These are phyloP conservation scores for Corythoichthys haematopterus DNA, from an alignment of 2,113 vertebrate genomes.

Conservation along the genomic window DNA sequence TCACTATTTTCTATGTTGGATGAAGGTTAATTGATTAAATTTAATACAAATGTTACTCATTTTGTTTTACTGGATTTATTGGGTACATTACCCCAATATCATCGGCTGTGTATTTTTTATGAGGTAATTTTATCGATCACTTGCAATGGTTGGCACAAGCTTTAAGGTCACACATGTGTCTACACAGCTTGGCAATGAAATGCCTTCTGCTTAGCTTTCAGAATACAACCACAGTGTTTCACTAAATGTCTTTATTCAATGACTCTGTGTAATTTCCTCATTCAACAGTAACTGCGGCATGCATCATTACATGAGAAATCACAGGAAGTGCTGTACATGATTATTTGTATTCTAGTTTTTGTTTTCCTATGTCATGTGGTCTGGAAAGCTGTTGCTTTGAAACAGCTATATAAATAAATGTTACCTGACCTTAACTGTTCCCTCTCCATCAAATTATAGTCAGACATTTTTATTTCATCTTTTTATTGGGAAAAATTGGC, in stretches of 20 bases:
- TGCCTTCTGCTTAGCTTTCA: neutral
- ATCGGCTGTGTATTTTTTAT: neutral
- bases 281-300: too few species aligned
- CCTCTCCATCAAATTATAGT: neutral
- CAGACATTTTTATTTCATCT: neutral
- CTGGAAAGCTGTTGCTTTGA: too few species aligned
- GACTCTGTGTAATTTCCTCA: neutral
- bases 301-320: too few species aligned
- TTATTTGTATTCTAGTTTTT: too few species aligned
- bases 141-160: neutral
- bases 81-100: neutral
- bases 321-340: too few species aligned
- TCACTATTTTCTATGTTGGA: neutral
- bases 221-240: neutral
- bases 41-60: neutral
- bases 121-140: neutral
- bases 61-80: neutral
- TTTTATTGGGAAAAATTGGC: too few species aligned
- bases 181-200: neutral
- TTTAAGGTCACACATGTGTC: neutral
- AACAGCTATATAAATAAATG: too few species aligned
- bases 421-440: neutral
- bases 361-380: too few species aligned
- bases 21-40: neutral
- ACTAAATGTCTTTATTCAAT: neutral